A percentile compares a stretch with the other conserved stretches of the same genome.
phyloP scores from a whole-genome alignment of 2,888 invertebrate genomes.

The Mythimna pallens region DNA sequence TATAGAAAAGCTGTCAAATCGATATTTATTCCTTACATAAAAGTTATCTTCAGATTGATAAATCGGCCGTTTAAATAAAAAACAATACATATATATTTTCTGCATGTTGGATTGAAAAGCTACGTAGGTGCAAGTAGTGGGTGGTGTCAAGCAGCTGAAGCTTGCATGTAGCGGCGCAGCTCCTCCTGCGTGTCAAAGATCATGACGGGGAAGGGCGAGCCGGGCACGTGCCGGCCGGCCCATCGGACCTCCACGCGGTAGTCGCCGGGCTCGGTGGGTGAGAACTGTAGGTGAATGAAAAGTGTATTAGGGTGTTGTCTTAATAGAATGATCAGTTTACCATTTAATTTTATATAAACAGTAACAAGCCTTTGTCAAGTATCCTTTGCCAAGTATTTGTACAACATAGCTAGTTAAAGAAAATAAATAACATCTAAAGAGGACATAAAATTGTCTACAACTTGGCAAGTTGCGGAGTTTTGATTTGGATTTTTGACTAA shows the following conservation, averaged over 20 bases:
- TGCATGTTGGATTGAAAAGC: constrained; percentile 9
- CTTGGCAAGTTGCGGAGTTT: neutral
- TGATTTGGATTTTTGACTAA: no score
- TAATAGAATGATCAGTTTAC: no score
- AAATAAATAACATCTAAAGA: no score
- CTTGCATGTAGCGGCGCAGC: constrained; percentile 92
- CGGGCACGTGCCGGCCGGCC: constrained; percentile 99
- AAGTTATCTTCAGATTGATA: neutral
- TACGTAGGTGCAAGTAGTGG: constrained; percentile 17
- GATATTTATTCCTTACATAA: neutral
- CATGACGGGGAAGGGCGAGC: constrained; percentile 99
- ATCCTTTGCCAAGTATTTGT: no score
- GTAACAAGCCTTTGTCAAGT: no score
- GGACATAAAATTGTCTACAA: neutral
- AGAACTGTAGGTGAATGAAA: constrained; percentile 91
- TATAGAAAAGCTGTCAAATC: neutral
- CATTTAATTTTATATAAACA: no score
- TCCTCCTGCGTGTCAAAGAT: constrained; percentile 99
- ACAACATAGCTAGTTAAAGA: no score
- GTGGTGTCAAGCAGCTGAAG: constrained; percentile 76
- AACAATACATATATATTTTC: neutral
- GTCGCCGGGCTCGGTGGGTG: constrained; percentile 99
- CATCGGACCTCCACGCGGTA: constrained; percentile 98
- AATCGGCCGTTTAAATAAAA: neutral
- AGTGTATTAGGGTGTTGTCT: neutral